These are phyloP conservation scores for Brachycybe producta DNA, from an alignment of 2,888 invertebrate species.

Conservation along the genomic window DNA sequence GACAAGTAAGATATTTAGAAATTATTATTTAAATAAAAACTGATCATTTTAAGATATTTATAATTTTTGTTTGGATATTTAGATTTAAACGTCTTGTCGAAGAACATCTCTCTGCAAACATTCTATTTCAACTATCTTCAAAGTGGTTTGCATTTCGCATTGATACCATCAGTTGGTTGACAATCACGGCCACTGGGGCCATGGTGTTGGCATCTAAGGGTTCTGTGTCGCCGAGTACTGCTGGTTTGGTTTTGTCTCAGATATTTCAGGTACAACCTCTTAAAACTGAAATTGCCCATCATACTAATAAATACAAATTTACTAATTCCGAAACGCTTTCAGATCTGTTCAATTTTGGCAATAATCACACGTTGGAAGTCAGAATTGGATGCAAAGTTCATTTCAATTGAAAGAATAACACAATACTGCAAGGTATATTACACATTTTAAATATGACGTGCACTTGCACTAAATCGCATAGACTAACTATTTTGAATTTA, in stretches of 20 bases:
- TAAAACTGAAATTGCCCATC: background rate
- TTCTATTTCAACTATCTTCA: conserved; percentile 35
- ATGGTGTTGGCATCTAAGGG: conserved; percentile 35
- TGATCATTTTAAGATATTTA: conserved; percentile 5
- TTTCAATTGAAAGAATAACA: conserved; percentile 36
- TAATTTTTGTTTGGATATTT: conserved; percentile 17
- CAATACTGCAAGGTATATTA: conserved; percentile 33
- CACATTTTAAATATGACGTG: no score
- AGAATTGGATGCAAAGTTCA: conserved; percentile 34
- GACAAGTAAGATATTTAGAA: conserved; percentile 26
- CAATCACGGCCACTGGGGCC: conserved; percentile 35
- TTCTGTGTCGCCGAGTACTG: conserved; percentile 31
- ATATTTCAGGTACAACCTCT: conserved; percentile 38
- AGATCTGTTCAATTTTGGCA: conserved; percentile 30
- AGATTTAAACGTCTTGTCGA: conserved; percentile 36
- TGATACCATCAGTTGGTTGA: conserved; percentile 32
- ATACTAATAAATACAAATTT: background rate
- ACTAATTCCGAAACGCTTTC: conserved; percentile 13
- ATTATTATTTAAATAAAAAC: background rate
- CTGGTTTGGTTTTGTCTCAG: conserved; percentile 42
- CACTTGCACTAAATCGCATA: background rate
- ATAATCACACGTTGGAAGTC: conserved; percentile 30
- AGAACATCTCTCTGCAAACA: conserved; percentile 34
- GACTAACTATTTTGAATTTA: background rate
- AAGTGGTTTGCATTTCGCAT: conserved; percentile 38